Base-by-base conservation (phyloP, 2,113 vertebrate species). In the Willisornis vidua region DNA sequence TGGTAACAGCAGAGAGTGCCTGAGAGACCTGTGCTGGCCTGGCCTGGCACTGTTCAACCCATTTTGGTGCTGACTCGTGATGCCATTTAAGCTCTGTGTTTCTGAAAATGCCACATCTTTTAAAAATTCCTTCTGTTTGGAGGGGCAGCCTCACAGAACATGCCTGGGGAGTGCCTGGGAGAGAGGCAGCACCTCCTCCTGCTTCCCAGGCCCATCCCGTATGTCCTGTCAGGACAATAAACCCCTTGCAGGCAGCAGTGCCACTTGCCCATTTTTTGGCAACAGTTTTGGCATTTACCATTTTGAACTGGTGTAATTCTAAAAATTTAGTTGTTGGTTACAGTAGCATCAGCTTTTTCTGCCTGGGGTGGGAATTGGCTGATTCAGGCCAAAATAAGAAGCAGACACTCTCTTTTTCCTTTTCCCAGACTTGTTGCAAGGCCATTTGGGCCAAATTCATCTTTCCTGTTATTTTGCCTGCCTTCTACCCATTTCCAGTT, bases 71-170 rank as follows among this genome's bases (percentile, higher is more conserved):
- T 48, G 70, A 7, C 55, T 78, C 7, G 2, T 2, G 16, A 7
- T 5, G 3, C 43, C 17, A 2, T 22, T 41, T 43, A 0, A 3
- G 29, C 33, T 73, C 58, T 3, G 0, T 28, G 2, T 59, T 76
- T 68, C 70, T 81, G 41, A 24, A 68, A 62, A 49, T 45, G 70
- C 45, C 66, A 13, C 11, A 2, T n/a, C 16, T 54, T 68, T 39
- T 7, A 58, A 20, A 67, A 67, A 55, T 58, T 51, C 45, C 57
- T 41, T 55, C 55, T 24, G 48, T 57, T 35, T 43, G 92, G 76
- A 61, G 19, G 5, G 4, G 2, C 5, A 6, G 19, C 49, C 55
- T 49, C 67, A 10, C 1, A 7, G 72, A 7, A 9, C 4, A 15
- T 6, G 11, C 31, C 28, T 8, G 3, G 51, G 77, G 31, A 91